Evolutionary conservation across 2,888 invertebrate species (phyloP).

Genomic region (Pelosia muscerda): DNA sequence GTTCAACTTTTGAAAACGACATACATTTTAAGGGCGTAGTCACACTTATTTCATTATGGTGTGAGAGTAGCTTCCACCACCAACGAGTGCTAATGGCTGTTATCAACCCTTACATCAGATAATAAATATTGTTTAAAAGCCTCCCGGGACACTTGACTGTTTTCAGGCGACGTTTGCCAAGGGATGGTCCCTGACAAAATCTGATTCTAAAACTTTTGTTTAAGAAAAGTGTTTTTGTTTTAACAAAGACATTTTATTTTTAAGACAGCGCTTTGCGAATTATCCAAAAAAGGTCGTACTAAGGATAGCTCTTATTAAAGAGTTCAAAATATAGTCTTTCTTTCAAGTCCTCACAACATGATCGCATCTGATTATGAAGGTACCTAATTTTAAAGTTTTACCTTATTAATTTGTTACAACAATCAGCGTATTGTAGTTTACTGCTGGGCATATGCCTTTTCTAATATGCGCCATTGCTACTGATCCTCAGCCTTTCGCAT

Average conservation of each 20-base stretch:
- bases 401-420: no score
- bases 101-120: conserved; percentile 49
- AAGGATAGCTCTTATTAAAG: not conserved
- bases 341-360: not conserved
- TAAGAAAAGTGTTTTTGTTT: conserved; percentile 17
- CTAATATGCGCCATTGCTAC: no score
- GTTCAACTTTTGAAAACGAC: no score
- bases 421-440: no score
- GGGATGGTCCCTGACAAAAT: conserved; percentile 32
- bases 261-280: not conserved
- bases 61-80: conserved; percentile 42
- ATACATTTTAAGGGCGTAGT: conserved; percentile 33
- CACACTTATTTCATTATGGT: conserved; percentile 41
- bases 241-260: conserved; percentile 13
- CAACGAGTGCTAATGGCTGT: conserved; percentile 45
- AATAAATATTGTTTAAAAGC: conserved; percentile 49
- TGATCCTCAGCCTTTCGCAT: no score
- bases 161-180: conserved; percentile 19
- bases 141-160: conserved; percentile 24
- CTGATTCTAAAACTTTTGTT: conserved; percentile 25
- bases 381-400: no score
- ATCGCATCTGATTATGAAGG: no score
- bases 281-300: conserved; percentile 2
- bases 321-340: not conserved
- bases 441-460: no score